phyloP scores from a whole-genome alignment of 1,140 invertebrate species.

The Zaprionus kolodkinae region DNA sequence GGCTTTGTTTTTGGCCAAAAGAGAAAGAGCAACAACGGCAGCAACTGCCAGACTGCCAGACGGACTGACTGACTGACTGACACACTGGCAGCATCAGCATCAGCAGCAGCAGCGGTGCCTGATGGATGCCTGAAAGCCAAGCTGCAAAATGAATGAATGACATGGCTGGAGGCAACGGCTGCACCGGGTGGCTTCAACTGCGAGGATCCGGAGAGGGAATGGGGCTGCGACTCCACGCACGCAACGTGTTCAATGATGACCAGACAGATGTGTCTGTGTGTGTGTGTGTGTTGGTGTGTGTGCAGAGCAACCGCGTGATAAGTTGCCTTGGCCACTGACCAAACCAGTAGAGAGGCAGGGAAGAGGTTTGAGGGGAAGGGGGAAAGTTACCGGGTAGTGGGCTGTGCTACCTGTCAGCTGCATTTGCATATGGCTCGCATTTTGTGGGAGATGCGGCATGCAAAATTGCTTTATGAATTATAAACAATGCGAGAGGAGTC shows the following conservation, averaged over 20 bases:
- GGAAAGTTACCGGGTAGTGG: too few relatives aligned
- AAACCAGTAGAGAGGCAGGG: neutral
- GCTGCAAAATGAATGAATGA: slow-evolving; percentile 79
- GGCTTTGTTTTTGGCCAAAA: slow-evolving; percentile 42
- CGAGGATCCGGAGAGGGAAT: neutral
- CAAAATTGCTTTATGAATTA: slow-evolving; percentile 70
- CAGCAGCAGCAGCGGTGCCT: slow-evolving; percentile 49
- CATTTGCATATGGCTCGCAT: slow-evolving; percentile 64
- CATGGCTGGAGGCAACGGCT: slow-evolving; percentile 64
- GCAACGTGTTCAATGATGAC: slow-evolving; percentile 48
- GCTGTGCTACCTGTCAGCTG: slow-evolving; percentile 42
- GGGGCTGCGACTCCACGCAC: slow-evolving; percentile 25
- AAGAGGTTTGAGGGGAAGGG: neutral
- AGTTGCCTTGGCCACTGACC: slow-evolving; percentile 30
- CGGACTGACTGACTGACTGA: slow-evolving; percentile 62
- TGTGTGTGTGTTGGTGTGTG: neutral
- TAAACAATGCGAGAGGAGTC: slow-evolving; percentile 52
- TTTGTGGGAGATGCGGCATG: slow-evolving; percentile 45
- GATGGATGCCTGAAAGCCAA: slow-evolving; percentile 76
- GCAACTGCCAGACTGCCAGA: slow-evolving; percentile 9
- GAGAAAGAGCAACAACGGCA: slow-evolving; percentile 37
- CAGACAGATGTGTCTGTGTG: slow-evolving; percentile 28
- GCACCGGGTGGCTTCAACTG: slow-evolving; percentile 47
- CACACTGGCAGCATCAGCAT: slow-evolving; percentile 61
- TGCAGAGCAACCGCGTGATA: slow-evolving; percentile 41